A percentile compares a stretch with the other conserved stretches of the same genome.
Evolutionary conservation across 2,797 vertebrate genomes (phyloP).

Genomic region (Alca torda): DNA sequence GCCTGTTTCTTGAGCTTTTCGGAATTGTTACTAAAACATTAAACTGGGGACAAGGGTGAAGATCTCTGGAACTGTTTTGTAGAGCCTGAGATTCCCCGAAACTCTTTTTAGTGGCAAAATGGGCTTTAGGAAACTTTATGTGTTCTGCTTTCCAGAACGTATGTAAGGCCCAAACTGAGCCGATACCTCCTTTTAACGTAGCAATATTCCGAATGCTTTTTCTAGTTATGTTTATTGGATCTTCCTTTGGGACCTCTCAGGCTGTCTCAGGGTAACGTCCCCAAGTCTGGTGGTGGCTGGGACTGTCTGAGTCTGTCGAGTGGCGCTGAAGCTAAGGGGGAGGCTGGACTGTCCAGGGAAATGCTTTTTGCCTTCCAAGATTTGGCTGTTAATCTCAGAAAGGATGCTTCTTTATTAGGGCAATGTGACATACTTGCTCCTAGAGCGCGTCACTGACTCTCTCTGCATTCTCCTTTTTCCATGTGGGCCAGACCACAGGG

Average conservation of each 20-base stretch:
- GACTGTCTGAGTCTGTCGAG: too few species aligned
- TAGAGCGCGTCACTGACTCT: fast-evolving
- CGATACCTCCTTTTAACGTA: fast-evolving
- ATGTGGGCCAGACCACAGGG: fast-evolving
- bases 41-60: fast-evolving
- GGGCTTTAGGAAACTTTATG: fast-evolving
- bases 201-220: fast-evolving
- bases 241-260: background rate
- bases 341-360: background rate
- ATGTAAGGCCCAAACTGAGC: fast-evolving
- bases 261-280: too few species aligned
- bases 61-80: background rate
- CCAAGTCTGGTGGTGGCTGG: background rate
- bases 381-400: background rate
- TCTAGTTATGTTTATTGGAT: fast-evolving
- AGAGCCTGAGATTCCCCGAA: background rate
- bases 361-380: background rate
- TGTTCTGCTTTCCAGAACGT: fast-evolving
- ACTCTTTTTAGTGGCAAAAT: fast-evolving
- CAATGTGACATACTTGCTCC: background rate
- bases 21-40: fast-evolving
- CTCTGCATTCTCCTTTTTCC: background rate
- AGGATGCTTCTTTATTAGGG: background rate
- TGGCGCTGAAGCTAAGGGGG: background rate
- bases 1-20: fast-evolving